Evolutionary conservation across 1,140 invertebrate species (phyloP), one percentile per base, ranked within the genome.

Genomic region (Matsumurasca onukii): DNA sequence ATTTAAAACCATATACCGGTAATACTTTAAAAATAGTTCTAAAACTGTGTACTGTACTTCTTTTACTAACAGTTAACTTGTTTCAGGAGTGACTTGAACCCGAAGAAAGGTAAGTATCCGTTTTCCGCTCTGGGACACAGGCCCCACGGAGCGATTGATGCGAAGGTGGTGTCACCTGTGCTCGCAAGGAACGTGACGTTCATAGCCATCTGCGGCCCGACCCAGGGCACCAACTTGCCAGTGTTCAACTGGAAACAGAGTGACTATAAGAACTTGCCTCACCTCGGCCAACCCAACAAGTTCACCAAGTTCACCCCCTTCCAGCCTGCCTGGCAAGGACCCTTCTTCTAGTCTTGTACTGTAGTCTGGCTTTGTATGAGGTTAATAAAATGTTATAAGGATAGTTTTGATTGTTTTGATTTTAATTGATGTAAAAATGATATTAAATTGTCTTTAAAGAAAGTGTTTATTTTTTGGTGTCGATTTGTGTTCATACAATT

Each of bases 181-280:
- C 25, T 52, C 25, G 65, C 25, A 12, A 20, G 1, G 2, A 55
- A 48, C 20, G 17, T 52, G 25, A 22, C 30, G 3, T 67, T 67
- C 17, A 31, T 15, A 24, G 65, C 49, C 22, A 24, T 55, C n/a
- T 51, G 49, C 39, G 65, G 65, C 17, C 66, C 55, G 20, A 45
- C 62, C 25, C n/a, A 17, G 5, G 62, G 62, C 17, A 27, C 2
- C 22, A 45, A 45, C 22, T 27, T 65, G 39, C 62, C 62, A 24
- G 82, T 88, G 0, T 94, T 94, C 74, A 82, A 86, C 70, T 95
- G 92, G 93, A 86, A 85, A 20, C 82, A 82, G 48, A 82, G 84
- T 57, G 82, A 84, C 69, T 89, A 88, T 74, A 80, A 85, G 27
- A 82, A 81, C 69, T 22, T 82, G 5, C 80, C 85, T 1, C 92